phyloP scores from a whole-genome alignment of 2,797 vertebrate genomes.

The Pseudotriccus pelzelni region DNA sequence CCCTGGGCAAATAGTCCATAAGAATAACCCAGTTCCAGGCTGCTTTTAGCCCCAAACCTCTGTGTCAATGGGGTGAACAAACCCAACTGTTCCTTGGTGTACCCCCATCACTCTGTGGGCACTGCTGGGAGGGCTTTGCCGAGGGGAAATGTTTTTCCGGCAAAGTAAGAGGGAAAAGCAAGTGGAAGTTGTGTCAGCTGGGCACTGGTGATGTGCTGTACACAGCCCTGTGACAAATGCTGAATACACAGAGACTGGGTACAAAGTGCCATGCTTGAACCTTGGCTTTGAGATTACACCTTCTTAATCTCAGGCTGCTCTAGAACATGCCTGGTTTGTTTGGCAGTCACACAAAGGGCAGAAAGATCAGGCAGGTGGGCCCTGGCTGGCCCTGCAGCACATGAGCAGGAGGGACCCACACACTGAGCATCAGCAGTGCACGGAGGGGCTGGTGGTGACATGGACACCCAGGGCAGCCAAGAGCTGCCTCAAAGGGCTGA shows the following conservation, averaged over 20 bases:
- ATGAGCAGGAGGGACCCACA: not conserved
- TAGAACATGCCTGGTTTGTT: not conserved
- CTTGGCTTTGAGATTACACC: not conserved
- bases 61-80: not conserved
- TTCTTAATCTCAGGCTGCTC: not conserved
- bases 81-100: fast-evolving
- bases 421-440: not conserved
- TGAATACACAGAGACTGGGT: not conserved
- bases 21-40: not conserved
- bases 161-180: not conserved
- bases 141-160: fast-evolving
- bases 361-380: not conserved
- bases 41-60: not conserved
- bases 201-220: not conserved
- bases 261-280: not conserved
- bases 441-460: not conserved
- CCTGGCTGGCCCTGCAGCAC: not conserved
- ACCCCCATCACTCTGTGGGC: fast-evolving
- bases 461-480: not conserved
- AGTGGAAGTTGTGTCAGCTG: not conserved
- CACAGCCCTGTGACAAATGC: not conserved
- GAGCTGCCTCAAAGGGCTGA: not conserved
- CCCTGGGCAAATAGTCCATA: not conserved
- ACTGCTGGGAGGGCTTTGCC: not conserved
- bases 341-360: not conserved